Evolutionary conservation across 2,113 vertebrate genomes (phyloP).

Genomic region (Catharus fuscescens): DNA sequence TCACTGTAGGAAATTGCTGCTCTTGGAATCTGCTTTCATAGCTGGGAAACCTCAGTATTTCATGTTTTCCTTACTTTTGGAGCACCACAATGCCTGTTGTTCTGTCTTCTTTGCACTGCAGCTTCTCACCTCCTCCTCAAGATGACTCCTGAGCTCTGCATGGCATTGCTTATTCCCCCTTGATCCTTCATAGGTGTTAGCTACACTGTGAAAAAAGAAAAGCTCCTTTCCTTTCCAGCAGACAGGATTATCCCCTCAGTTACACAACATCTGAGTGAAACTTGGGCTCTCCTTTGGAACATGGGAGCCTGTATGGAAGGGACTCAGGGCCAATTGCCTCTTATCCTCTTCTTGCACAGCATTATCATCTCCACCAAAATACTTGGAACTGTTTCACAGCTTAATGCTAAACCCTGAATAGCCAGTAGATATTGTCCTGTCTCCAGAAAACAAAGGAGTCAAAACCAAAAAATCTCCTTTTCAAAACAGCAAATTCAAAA

Average conservation of each 20-base stretch:
- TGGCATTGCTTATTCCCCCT: background rate
- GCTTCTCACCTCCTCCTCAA: background rate
- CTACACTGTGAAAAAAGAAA: background rate
- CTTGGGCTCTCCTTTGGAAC: background rate
- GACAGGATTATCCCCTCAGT: background rate
- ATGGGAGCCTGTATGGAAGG: background rate
- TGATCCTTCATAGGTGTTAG: background rate
- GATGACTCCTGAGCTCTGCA: background rate
- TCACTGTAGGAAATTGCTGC: background rate
- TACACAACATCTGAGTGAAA: background rate
- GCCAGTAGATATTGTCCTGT: background rate
- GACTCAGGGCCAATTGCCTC: background rate
- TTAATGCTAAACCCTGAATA: background rate
- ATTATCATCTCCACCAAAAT: background rate
- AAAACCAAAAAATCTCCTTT: background rate
- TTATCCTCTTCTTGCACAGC: background rate
- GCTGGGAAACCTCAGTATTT: background rate
- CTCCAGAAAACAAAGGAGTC: background rate
- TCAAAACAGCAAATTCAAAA: background rate
- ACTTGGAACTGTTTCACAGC: background rate
- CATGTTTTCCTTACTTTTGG: background rate
- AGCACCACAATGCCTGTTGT: background rate
- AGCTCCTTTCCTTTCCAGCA: background rate
- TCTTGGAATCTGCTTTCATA: background rate
- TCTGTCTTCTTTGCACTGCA: background rate